phyloP scores from a whole-genome alignment of 2,888 invertebrate genomes.

The Apomyelois bistriatella region DNA sequence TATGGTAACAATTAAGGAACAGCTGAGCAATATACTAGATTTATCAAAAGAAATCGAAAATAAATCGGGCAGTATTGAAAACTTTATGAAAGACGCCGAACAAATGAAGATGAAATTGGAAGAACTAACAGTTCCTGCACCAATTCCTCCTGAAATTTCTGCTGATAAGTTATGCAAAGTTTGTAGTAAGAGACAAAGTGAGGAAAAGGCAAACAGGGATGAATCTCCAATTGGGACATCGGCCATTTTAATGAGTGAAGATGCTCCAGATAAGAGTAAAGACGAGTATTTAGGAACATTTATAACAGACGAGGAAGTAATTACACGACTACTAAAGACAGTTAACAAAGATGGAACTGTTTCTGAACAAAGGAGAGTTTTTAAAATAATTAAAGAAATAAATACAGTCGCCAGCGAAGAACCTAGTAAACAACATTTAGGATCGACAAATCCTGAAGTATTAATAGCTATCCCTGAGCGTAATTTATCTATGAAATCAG shows the following conservation, averaged over 20 bases:
- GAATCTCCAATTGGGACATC: background rate
- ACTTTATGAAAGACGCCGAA: background rate
- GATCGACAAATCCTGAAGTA: background rate
- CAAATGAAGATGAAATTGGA: constrained; percentile 5
- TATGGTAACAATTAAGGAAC: background rate
- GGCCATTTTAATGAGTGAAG: background rate
- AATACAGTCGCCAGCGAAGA: background rate
- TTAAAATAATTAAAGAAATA: background rate
- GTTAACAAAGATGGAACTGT: background rate
- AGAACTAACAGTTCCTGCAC: constrained; percentile 2
- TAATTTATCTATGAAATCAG: background rate
- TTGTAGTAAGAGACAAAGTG: background rate
- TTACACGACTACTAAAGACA: background rate
- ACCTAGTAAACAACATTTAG: background rate
- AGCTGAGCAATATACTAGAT: background rate
- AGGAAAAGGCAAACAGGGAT: background rate
- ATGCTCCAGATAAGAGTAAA: background rate
- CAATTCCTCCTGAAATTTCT: background rate
- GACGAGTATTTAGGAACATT: background rate
- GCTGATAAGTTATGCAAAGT: background rate
- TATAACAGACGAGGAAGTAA: background rate
- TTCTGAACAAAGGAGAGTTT: background rate
- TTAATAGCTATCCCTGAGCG: background rate
- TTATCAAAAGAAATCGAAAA: background rate
- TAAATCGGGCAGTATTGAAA: background rate